Evolutionary conservation across 1,140 invertebrate species (phyloP).

Genomic region (Patella vulgata): DNA sequence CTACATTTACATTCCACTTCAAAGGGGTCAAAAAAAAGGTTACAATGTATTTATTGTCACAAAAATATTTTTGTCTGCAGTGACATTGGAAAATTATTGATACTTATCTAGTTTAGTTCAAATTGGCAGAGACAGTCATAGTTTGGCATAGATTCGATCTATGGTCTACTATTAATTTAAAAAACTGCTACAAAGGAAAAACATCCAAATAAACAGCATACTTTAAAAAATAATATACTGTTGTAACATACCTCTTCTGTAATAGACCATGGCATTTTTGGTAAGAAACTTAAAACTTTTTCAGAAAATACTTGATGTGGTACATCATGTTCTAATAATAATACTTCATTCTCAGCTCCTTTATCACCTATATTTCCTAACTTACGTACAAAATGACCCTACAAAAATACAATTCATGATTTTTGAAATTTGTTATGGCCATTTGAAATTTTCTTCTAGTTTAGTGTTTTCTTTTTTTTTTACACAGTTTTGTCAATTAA

Average conservation of each 20-base stretch:
- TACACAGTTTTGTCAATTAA: no score
- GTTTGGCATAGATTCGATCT: no score
- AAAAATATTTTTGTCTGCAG: no score
- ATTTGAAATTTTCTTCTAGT: neutral
- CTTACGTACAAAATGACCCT: constrained; percentile 72
- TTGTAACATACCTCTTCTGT: constrained; percentile 75
- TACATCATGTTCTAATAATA: constrained; percentile 96
- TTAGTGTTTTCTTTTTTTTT: neutral
- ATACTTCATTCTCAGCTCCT: constrained; percentile 92
- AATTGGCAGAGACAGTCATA: no score
- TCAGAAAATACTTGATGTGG: constrained; percentile 95
- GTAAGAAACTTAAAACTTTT: constrained; percentile 91
- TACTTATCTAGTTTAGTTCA: no score
- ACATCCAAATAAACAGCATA: no score
- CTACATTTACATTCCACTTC: constrained; percentile 33
- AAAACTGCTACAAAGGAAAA: no score
- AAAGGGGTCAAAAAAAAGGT: constrained; percentile 17
- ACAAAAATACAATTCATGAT: constrained; percentile 6
- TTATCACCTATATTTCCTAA: constrained; percentile 75
- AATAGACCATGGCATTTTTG: constrained; percentile 89
- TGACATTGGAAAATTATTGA: no score
- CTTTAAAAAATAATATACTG: neutral
- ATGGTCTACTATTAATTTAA: no score
- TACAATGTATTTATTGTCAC: no score
- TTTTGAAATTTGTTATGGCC: no score